These are phyloP conservation scores for Cephus pulcher DNA, from an alignment of 2,888 invertebrate species.

Conservation along the genomic window DNA sequence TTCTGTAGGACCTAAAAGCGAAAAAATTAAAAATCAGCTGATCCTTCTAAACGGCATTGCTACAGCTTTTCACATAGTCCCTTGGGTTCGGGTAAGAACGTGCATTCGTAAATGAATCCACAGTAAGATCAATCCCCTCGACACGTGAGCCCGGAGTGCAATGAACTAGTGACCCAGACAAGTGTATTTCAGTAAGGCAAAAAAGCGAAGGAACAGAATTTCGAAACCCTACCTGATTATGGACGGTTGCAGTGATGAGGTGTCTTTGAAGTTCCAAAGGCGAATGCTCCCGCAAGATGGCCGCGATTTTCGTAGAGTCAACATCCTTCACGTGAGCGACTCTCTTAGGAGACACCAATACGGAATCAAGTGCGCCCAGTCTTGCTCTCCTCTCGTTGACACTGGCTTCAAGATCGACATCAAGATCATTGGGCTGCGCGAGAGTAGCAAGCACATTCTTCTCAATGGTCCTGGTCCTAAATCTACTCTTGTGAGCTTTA, in stretches of 20 bases:
- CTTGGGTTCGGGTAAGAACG: not conserved
- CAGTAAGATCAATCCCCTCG: not conserved
- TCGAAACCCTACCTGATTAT: slow-evolving; percentile 78
- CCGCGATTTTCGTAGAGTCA: slow-evolving; percentile 82
- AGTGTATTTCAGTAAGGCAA: not conserved
- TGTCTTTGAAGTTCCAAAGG: slow-evolving; percentile 87
- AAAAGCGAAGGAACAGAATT: not conserved
- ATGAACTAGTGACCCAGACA: not conserved
- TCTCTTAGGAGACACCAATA: slow-evolving; percentile 75
- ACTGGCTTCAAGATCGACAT: slow-evolving; percentile 39
- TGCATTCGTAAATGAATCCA: not conserved
- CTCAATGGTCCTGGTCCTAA: slow-evolving; percentile 64
- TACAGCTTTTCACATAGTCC: not conserved
- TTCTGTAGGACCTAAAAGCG: slow-evolving; percentile 76
- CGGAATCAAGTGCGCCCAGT: slow-evolving; percentile 76
- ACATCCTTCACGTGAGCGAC: slow-evolving; percentile 75
- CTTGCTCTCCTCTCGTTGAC: slow-evolving; percentile 58
- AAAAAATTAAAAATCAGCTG: slow-evolving; percentile 9
- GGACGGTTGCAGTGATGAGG: slow-evolving; percentile 82
- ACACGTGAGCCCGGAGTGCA: not conserved
- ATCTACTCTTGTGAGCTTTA: slow-evolving; percentile 59
- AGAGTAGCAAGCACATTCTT: slow-evolving; percentile 58
- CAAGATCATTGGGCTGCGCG: slow-evolving; percentile 44
- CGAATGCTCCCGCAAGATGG: slow-evolving; percentile 85
- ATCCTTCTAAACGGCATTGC: not conserved